Conservation (phyloP, 1,140 invertebrate species). For the Goniozus legneri region DNA sequence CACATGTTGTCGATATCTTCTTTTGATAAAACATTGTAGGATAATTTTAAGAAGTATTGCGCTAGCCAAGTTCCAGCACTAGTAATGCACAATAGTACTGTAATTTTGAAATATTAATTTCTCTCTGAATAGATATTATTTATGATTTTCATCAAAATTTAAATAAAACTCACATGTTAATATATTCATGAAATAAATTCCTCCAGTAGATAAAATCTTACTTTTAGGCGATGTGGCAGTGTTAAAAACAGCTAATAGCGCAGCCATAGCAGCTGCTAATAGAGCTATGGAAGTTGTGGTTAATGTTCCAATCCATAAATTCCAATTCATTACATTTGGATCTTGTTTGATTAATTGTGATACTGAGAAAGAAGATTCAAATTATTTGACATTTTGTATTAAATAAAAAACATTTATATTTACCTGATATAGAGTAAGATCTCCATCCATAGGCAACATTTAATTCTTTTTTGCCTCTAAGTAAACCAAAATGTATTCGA, state of each 20-base stretch:
- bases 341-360: constrained; percentile 61
- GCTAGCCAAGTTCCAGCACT: constrained; percentile 71
- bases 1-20: constrained; percentile 73
- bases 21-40: constrained; percentile 72
- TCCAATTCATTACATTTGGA: constrained; percentile 65
- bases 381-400: too few relatives aligned
- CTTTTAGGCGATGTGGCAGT: constrained; percentile 71
- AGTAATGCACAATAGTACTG: constrained; percentile 69
- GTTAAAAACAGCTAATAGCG: constrained; percentile 75
- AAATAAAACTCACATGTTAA: constrained; percentile 62
- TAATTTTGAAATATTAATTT: constrained; percentile 41
- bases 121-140: too few relatives aligned
- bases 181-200: constrained; percentile 75
- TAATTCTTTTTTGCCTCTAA: constrained; percentile 78
- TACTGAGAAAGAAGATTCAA: too few relatives aligned
- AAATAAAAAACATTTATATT: too few relatives aligned
- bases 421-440: constrained; percentile 70
- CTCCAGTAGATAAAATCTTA: constrained; percentile 70
- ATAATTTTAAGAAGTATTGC: constrained; percentile 71
- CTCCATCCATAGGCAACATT: constrained; percentile 81
- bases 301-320: constrained; percentile 70
- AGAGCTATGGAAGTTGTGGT: constrained; percentile 63
- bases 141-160: not conserved
- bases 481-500: constrained; percentile 77
- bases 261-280: constrained; percentile 64